These are phyloP conservation scores for Platycnemis pennipes DNA, from an alignment of 2,888 invertebrate genomes.

Conservation along the genomic window DNA sequence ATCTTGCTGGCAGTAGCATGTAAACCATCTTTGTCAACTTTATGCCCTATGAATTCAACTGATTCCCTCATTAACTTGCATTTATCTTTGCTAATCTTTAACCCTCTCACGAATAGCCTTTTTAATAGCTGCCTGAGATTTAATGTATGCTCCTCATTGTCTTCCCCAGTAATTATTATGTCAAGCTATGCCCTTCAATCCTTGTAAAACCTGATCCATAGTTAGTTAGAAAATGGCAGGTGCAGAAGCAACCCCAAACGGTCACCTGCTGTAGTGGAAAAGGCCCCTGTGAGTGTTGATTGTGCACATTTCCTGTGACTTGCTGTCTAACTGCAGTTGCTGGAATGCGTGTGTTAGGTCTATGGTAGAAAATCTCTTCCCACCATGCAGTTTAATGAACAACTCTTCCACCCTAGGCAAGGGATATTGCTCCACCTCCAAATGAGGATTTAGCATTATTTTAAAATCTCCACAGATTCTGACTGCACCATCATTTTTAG, in stretches of 20 bases:
- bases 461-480: conserved; percentile 73
- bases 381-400: conserved; percentile 7
- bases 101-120: neutral
- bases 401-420: neutral
- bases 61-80: neutral
- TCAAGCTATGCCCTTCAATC: neutral
- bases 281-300: conserved; percentile 75
- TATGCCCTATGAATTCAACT: neutral
- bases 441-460: neutral
- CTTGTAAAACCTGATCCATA: neutral
- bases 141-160: neutral
- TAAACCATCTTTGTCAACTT: neutral
- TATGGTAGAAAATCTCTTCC: no score
- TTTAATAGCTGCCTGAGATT: conserved; percentile 32
- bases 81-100: conserved; percentile 48
- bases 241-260: conserved; percentile 72
- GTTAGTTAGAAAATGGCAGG: neutral
- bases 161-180: conserved; percentile 5
- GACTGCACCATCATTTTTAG: conserved; percentile 71
- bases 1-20: conserved; percentile 8
- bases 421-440: neutral
- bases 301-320: conserved; percentile 72
- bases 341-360: conserved; percentile 71
- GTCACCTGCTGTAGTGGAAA: conserved; percentile 74
- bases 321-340: conserved; percentile 58